Evolutionary conservation across 2,113 vertebrate genomes (phyloP).

Genomic region (Pluvianellus socialis): DNA sequence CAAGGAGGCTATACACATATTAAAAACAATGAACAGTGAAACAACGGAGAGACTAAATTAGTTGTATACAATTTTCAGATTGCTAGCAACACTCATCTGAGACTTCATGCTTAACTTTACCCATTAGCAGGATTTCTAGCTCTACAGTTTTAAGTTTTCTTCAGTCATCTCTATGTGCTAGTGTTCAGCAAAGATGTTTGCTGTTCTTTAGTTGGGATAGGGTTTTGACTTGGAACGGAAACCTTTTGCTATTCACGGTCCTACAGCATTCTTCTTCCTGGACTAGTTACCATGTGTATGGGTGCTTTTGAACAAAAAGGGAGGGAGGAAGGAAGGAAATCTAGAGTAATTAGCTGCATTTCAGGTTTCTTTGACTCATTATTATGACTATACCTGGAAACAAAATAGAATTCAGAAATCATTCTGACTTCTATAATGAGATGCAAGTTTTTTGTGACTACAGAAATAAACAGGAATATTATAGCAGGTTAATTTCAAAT

Average conservation of each 20-base stretch:
- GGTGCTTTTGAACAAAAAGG: background rate
- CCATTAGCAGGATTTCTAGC: background rate
- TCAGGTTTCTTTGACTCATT: background rate
- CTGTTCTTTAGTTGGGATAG: background rate
- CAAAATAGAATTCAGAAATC: background rate
- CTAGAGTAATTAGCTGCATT: background rate
- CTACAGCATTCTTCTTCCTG: background rate
- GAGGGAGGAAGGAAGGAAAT: fast-evolving
- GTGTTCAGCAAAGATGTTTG: background rate
- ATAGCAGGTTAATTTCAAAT: background rate
- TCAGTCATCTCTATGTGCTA: background rate
- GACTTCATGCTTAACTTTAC: background rate
- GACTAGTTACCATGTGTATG: fast-evolving
- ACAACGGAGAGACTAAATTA: background rate
- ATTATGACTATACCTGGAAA: background rate
- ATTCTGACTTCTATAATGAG: background rate
- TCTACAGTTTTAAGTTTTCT: background rate
- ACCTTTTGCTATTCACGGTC: background rate
- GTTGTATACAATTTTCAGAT: background rate
- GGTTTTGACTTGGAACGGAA: background rate
- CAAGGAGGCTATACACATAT: background rate
- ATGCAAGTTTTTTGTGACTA: background rate
- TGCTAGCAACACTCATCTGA: background rate
- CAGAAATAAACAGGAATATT: background rate
- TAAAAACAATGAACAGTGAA: background rate